Evolutionary conservation across 2,797 vertebrate genomes (phyloP).

Genomic region (Hippocampus kuda): DNA sequence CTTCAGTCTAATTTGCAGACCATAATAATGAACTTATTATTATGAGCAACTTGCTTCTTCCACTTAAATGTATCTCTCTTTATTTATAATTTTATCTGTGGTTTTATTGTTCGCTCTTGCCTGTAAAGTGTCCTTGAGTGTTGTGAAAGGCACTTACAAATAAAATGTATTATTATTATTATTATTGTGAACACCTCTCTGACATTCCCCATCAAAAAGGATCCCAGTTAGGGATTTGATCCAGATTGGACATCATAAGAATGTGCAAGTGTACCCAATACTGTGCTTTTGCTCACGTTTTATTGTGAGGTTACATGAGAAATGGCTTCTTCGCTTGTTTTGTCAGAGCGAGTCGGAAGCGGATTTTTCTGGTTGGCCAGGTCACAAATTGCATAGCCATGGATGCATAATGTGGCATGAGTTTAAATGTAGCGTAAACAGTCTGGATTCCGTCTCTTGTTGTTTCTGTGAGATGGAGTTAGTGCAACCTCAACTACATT

Average conservation of each 20-base stretch:
- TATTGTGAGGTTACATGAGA: background rate
- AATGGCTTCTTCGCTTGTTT: background rate
- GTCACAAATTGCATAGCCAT: conserved; percentile 3
- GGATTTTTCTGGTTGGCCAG: conserved; percentile 1
- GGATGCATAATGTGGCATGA: conserved; percentile 3
- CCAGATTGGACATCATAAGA: background rate
- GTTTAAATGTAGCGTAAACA: conserved; percentile 5
- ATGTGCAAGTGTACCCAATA: background rate
- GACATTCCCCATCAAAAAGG: background rate
- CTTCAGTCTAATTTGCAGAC: background rate
- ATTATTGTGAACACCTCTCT: background rate
- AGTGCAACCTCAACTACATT: background rate
- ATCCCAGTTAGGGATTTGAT: background rate
- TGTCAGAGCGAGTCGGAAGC: background rate
- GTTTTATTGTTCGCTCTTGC: too few species aligned
- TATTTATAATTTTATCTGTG: too few species aligned
- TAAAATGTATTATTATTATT: too few species aligned
- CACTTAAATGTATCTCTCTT: too few species aligned
- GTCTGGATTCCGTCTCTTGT: background rate
- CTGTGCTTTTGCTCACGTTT: background rate
- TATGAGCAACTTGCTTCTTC: too few species aligned
- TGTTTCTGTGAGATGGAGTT: background rate
- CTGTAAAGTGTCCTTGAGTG: too few species aligned
- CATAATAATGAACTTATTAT: background rate
- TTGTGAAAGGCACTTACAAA: too few species aligned